These are phyloP conservation scores for Hirundo rustica DNA, from an alignment of 2,797 vertebrate genomes.

Conservation along the genomic window DNA sequence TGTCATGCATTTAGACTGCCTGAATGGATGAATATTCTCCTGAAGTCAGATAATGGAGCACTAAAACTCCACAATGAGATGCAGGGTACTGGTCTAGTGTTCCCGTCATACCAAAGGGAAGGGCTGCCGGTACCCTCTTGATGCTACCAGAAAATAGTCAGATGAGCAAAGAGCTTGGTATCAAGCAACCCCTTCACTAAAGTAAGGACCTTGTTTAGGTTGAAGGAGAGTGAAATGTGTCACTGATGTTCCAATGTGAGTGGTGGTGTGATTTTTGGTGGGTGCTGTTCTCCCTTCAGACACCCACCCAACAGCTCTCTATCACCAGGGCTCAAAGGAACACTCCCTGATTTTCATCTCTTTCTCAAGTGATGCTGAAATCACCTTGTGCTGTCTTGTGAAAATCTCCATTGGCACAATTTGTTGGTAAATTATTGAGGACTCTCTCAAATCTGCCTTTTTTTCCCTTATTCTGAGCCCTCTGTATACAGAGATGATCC, in stretches of 20 bases:
- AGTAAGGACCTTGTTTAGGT: neutral
- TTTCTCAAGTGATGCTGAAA: neutral
- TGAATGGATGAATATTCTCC: neutral
- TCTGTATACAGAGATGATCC: neutral
- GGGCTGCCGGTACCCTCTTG: neutral
- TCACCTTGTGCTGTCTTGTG: accelerated
- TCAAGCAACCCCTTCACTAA: neutral
- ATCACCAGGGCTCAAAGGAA: neutral
- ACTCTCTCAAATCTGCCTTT: neutral
- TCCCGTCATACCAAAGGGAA: neutral
- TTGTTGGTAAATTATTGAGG: neutral
- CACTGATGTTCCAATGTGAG: neutral
- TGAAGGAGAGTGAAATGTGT: neutral
- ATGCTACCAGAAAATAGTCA: neutral
- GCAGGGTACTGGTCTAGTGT: neutral
- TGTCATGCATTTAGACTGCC: neutral
- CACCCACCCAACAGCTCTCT: neutral
- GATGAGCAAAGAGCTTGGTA: neutral
- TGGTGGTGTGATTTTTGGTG: neutral
- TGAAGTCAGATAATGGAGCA: neutral
- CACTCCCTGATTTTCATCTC: neutral
- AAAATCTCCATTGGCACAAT: neutral
- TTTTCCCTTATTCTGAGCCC: neutral
- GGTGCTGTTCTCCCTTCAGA: neutral
- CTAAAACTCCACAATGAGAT: neutral